Percentiles rank a stretch among this genome's conserved stretches.
These are phyloP conservation scores for Scomber colias DNA, from an alignment of 2,113 vertebrate genomes.

Conservation along the genomic window DNA sequence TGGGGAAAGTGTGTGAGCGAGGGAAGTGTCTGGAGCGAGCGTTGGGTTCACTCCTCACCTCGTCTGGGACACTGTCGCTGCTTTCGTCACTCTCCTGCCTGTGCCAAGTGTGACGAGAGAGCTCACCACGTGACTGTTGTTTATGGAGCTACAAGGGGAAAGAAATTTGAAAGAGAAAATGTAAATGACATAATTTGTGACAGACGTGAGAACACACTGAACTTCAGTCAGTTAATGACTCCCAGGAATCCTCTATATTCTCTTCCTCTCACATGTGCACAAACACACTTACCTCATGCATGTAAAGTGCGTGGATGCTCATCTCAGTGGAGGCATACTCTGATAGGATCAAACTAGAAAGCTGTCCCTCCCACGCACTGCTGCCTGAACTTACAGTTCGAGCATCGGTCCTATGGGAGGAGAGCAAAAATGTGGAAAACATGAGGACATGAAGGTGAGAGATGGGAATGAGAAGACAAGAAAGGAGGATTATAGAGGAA, in stretches of 20 bases:
- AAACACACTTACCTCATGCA: constrained; percentile 91
- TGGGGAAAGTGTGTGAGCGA: constrained; percentile 95
- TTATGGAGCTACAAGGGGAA: constrained; percentile 90
- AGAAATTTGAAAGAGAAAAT: neutral
- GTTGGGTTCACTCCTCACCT: constrained; percentile 79
- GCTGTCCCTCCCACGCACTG: constrained; percentile 96
- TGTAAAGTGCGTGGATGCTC: constrained; percentile 98
- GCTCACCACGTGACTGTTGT: constrained; percentile 91
- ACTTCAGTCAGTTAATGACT: neutral
- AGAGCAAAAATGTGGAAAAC: neutral
- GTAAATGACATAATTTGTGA: no score
- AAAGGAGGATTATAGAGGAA: neutral
- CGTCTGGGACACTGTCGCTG: constrained; percentile 91
- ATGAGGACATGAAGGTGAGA: neutral
- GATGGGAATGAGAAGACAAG: neutral
- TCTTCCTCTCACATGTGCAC: neutral
- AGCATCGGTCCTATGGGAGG: constrained; percentile 87
- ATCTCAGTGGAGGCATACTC: constrained; percentile 98
- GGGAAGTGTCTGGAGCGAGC: constrained; percentile 82
- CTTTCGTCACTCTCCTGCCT: constrained; percentile 96
- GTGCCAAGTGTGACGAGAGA: constrained; percentile 95
- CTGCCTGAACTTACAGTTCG: constrained; percentile 94
- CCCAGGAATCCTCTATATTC: neutral
- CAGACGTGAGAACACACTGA: neutral
- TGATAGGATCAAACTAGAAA: constrained; percentile 94